Evolutionary conservation across 92 coral and sea anemone genomes (phyloP).

Genomic region (Zoanthus solanderi): DNA sequence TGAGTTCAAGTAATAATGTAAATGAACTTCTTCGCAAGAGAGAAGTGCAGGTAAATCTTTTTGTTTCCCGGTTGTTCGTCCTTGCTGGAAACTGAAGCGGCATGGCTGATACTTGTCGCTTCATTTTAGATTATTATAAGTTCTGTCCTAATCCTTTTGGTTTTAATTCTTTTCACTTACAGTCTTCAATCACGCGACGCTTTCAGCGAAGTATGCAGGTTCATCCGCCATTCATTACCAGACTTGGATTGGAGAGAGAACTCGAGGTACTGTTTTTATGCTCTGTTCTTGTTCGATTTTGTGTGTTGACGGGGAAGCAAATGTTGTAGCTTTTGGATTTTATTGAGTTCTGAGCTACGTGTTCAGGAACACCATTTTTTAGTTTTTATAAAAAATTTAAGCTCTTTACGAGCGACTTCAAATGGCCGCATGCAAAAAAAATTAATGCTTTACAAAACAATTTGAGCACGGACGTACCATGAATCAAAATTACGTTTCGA

Average conservation of each 20-base stretch:
- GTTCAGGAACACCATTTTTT: no score
- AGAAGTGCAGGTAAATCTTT: constrained; percentile 71
- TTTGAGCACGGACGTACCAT: no score
- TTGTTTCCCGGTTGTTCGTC: background rate
- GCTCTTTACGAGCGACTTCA: no score
- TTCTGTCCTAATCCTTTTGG: background rate
- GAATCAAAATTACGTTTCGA: no score
- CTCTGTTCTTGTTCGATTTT: background rate
- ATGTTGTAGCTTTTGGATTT: background rate
- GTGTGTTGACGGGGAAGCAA: background rate
- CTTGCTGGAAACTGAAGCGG: background rate
- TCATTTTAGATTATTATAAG: background rate
- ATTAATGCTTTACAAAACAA: no score
- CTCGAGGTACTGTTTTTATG: constrained; percentile 72
- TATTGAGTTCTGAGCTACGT: no score
- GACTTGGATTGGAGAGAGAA: constrained; percentile 89
- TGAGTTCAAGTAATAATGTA: constrained; percentile 59
- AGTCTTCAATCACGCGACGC: constrained; percentile 90
- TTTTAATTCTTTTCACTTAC: constrained; percentile 29
- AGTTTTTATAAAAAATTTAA: no score
- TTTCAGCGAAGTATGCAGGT: constrained; percentile 82
- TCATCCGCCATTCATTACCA: constrained; percentile 77
- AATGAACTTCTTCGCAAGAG: constrained; percentile 76
- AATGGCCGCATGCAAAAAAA: no score
- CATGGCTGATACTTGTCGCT: background rate